These are phyloP conservation scores for Chaunax sp. DNA, from an alignment of 2,797 vertebrate species.

Conservation along the genomic window DNA sequence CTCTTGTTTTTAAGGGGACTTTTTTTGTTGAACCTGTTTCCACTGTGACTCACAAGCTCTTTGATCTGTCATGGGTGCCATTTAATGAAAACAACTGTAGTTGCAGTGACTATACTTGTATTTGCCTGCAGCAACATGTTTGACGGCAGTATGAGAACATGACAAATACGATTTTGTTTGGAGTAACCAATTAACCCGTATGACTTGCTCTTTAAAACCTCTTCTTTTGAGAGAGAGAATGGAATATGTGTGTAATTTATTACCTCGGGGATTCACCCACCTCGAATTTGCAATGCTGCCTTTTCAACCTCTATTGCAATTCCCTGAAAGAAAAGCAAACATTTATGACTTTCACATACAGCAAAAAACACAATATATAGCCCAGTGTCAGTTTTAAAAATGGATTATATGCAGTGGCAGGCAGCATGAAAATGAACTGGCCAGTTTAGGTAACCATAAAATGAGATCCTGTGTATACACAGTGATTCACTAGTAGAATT, in stretches of 20 bases:
- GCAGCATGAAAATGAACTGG: slow-evolving; percentile 44
- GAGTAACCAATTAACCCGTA: slow-evolving; percentile 60
- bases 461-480: slow-evolving; percentile 43
- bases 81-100: slow-evolving; percentile 74
- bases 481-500: slow-evolving; percentile 36
- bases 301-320: background rate
- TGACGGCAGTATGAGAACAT: slow-evolving; percentile 67
- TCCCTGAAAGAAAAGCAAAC: background rate
- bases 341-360: background rate
- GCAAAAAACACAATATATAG: slow-evolving; percentile 8
- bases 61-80: slow-evolving; percentile 73
- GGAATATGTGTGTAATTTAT: slow-evolving; percentile 16
- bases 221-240: slow-evolving; percentile 12
- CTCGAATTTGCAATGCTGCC: slow-evolving; percentile 7
- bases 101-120: slow-evolving; percentile 64
- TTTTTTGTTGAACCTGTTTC: slow-evolving; percentile 49
- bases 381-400: slow-evolving; percentile 35
- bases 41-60: slow-evolving; percentile 57
- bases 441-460: slow-evolving; percentile 44
- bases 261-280: slow-evolving; percentile 19
- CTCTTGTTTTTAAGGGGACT: slow-evolving; percentile 64
- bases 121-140: slow-evolving; percentile 73
- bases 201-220: slow-evolving; percentile 40
- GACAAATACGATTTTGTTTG: slow-evolving; percentile 62
- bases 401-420: slow-evolving; percentile 40